Base-by-base conservation (phyloP, 1,140 invertebrate genomes). In the Macrotrachela quadricornifera region DNA sequence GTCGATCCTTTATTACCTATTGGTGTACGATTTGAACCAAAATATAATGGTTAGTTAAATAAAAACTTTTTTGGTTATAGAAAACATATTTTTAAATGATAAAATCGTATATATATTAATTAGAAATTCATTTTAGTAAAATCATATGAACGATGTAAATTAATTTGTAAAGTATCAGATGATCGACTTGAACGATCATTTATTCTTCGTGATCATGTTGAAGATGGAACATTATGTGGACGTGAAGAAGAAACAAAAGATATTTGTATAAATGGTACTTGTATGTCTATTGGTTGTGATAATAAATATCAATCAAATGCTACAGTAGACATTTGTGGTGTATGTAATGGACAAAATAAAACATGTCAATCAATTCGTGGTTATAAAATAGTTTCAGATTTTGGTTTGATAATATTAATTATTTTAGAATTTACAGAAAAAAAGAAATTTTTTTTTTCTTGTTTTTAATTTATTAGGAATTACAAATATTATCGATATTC, bases 281-380 rank as follows among this genome's bases (percentile, higher is more conserved):
- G 54, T 39, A 36, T 55, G 46, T 42, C 16, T 39, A 48, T 37
- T 17, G 54, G 54, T 18, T 55, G 54, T 43, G 49, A 55, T 50
- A 50, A 50, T 37, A 44, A 46, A 18, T 42, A 47, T 14, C 15
- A 46, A 50, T 55, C 54, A 50, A 39, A 44, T 13, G 36, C 44
- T 21, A 38, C 17, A 10, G 42, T 39, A 10, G 54, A 55, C 36
- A 46, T 45, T 10, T 55, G 54, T 43, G 54, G 54, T 21, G 44
- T 55, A 36, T 55, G 54, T 47, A 48, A 43, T 16, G 54, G 54
- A 16, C 16, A 50, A 13, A 50, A 55, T 11, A 16, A 38, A 36
- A 42, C 49, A n/a, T 55, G 54, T 38, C 17, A 21, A 38, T 13
- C 6, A 17, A 21, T 46, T 30, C 68, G 66, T 36, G 82, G 83